A percentile compares a stretch with the other conserved stretches of the same genome.
Evolutionary conservation across 2,113 vertebrate genomes (phyloP).

Genomic region (Anthoscopus minutus): DNA sequence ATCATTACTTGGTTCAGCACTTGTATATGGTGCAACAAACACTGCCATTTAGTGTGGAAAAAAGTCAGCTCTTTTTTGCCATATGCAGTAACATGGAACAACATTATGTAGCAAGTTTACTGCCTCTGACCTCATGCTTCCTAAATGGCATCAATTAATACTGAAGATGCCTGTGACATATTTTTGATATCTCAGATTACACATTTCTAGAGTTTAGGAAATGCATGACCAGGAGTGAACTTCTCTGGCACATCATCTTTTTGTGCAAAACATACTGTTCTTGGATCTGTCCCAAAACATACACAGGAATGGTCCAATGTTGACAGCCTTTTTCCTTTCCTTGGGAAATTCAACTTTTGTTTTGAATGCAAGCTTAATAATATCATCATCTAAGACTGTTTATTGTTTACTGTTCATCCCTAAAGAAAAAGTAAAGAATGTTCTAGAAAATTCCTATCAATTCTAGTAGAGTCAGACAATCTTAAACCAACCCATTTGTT

Average conservation of each 20-base stretch:
- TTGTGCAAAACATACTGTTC: conserved; percentile 42
- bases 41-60: background rate
- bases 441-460: background rate
- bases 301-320: background rate
- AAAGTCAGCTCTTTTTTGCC: background rate
- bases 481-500: background rate
- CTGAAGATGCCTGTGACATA: conserved; percentile 1
- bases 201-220: conserved; percentile 34
- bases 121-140: conserved; percentile 28
- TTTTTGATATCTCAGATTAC: conserved; percentile 25
- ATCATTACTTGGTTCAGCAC: background rate
- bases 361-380: background rate
- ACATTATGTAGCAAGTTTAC: background rate
- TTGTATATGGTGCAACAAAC: background rate
- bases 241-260: conserved; percentile 17
- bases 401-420: background rate
- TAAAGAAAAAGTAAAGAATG: conserved; percentile 14
- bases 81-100: background rate
- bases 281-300: conserved; percentile 40
- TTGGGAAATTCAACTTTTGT: background rate
- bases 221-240: conserved; percentile 11
- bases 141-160: conserved; percentile 32
- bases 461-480: background rate
- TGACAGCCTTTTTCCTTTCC: background rate
- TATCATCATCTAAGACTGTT: background rate